phyloP scores from a whole-genome alignment of 2,797 vertebrate genomes.

The Manis crassicaudata region DNA sequence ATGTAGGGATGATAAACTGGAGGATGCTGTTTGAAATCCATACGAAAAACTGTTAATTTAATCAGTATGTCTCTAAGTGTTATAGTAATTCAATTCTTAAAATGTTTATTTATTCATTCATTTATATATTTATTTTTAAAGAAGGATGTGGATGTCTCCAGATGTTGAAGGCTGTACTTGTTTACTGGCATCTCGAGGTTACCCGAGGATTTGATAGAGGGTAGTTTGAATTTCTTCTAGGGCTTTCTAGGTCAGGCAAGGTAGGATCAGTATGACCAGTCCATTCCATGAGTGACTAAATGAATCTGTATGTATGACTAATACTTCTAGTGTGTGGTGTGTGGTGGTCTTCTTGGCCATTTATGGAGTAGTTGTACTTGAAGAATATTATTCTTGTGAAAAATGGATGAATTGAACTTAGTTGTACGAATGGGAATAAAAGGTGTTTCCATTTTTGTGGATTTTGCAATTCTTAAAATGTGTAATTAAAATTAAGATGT shows the following conservation, averaged over 20 bases:
- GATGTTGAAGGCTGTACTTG: neutral
- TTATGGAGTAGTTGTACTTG: neutral
- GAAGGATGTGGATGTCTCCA: neutral
- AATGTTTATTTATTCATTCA: neutral
- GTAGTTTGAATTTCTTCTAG: constrained; percentile 1
- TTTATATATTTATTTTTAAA: constrained; percentile 4
- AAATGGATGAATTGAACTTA: constrained; percentile 19
- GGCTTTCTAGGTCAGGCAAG: constrained; percentile 25
- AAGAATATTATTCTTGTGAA: constrained; percentile 40
- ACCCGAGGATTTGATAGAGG: neutral
- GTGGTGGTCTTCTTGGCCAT: neutral
- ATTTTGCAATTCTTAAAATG: constrained; percentile 16
- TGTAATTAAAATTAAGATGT: constrained; percentile 31
- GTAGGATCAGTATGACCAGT: neutral
- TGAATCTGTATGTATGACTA: neutral
- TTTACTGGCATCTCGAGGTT: neutral
- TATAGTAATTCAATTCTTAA: neutral
- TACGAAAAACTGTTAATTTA: neutral
- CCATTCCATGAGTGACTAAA: neutral
- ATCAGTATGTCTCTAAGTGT: neutral
- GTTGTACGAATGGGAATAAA: constrained; percentile 24
- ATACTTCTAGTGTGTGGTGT: neutral
- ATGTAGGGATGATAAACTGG: neutral
- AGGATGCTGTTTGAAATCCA: neutral
- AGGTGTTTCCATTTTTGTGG: neutral